These are phyloP conservation scores for Hypothenemus hampei DNA, from an alignment of 1,140 invertebrate genomes.

Conservation along the genomic window DNA sequence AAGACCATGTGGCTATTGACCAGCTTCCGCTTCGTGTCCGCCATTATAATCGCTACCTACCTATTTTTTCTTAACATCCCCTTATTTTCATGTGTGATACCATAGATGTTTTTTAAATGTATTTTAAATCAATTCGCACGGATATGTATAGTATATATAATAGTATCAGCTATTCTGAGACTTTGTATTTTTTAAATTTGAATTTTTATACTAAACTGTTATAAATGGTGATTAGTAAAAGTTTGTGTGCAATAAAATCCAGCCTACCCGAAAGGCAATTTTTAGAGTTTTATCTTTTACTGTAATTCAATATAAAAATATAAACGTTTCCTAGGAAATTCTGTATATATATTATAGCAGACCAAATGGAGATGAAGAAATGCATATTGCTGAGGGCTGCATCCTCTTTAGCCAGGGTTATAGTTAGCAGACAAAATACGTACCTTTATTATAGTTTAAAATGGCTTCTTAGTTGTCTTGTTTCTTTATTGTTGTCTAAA, in stretches of 20 bases:
- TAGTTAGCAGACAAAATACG: constrained; percentile 24
- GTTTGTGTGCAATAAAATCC: constrained; percentile 45
- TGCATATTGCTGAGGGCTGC: constrained; percentile 31
- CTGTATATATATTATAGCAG: constrained; percentile 38
- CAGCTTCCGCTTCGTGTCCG: constrained; percentile 38
- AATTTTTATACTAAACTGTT: constrained; percentile 50
- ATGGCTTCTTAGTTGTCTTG: no score
- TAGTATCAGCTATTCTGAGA: constrained; percentile 48
- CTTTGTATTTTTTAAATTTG: constrained; percentile 49
- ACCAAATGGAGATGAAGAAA: no score
- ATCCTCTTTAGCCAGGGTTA: constrained; percentile 28
- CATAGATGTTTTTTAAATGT: constrained; percentile 43
- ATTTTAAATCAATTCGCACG: constrained; percentile 46
- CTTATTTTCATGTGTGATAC: constrained; percentile 46
- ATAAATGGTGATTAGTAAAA: constrained; percentile 46
- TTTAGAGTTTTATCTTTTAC: constrained; percentile 43
- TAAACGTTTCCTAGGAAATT: constrained; percentile 43
- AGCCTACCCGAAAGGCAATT: constrained; percentile 25
- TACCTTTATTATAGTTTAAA: constrained; percentile 14
- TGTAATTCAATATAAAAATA: constrained; percentile 31
- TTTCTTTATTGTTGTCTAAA: no score
- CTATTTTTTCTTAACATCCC: constrained; percentile 31
- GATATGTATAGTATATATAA: constrained; percentile 46
- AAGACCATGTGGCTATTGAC: constrained; percentile 31
- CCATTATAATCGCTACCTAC: constrained; percentile 31